Evolutionary conservation across 1,140 invertebrate genomes (phyloP).

Genomic region (Oscheius sp.): DNA sequence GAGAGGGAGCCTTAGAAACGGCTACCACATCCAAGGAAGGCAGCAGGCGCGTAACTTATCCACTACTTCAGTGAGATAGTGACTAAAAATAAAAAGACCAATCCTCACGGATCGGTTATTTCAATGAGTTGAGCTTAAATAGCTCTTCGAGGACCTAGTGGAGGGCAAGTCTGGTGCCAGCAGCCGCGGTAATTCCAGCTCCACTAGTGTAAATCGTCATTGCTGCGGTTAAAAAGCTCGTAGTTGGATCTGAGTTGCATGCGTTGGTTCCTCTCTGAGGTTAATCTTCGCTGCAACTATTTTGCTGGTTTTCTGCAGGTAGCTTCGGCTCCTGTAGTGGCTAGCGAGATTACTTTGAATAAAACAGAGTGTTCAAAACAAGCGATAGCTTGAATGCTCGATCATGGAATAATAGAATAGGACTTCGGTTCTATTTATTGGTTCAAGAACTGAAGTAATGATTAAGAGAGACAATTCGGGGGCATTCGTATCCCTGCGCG

Average conservation of each 20-base stretch:
- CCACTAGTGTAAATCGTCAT: conserved; percentile 84
- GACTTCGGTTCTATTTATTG: too few relatives aligned
- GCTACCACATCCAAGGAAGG: too few relatives aligned
- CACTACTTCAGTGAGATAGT: conserved; percentile 72
- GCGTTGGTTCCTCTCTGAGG: conserved; percentile 27
- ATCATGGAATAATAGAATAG: too few relatives aligned
- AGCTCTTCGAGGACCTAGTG: conserved; percentile 80
- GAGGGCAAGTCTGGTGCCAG: conserved; percentile 77
- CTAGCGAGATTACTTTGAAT: conserved; percentile 61
- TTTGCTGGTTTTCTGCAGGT: conserved; percentile 57
- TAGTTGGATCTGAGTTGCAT: conserved; percentile 61
- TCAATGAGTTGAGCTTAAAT: conserved; percentile 86
- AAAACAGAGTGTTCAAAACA: too few relatives aligned
- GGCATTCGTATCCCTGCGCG: too few relatives aligned
- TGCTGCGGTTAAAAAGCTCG: conserved; percentile 64
- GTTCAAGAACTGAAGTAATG: too few relatives aligned
- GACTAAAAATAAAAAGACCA: conserved; percentile 83
- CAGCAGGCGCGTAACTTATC: too few relatives aligned
- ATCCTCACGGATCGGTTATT: conserved; percentile 76
- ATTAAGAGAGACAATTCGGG: too few relatives aligned
- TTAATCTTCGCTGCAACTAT: conserved; percentile 35
- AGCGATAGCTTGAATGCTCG: too few relatives aligned
- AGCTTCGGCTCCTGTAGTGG: too few relatives aligned
- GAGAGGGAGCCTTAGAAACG: too few relatives aligned
- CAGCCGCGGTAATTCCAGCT: conserved; percentile 82